Evolutionary conservation across 2,113 vertebrate genomes (phyloP), one percentile per base, ranked within the genome.

Genomic region (Hemibagrus wyckioides): DNA sequence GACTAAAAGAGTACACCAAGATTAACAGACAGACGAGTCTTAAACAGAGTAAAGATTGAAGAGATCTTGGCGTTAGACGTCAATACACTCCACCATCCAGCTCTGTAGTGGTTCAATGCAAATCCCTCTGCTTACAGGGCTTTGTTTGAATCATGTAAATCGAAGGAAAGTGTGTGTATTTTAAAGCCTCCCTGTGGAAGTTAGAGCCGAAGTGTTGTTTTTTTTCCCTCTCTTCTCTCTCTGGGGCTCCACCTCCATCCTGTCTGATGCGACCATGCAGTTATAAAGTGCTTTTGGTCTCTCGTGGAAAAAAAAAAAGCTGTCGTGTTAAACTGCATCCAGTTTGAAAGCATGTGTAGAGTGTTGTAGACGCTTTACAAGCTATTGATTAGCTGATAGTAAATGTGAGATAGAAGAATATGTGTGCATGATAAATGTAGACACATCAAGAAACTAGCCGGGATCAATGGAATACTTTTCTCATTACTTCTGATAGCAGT

Each of bases 221-320:
- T 25, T n/a, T 21, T 63, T 41, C 41, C 14, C 5, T 11, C 41
- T 15, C 41, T 48, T 79, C 36, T 63, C 9, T 85, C 56, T 65
- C 57, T 59, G 52, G 36, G 39, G 81, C 80, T 39, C 4, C 36
- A 41, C 19, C 19, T 86, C 63, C 28, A 52, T 48, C 48, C 50
- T 52, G 52, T 44, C 36, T 86, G 77, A 81, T 69, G 56, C 8
- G 2, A 23, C 61, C 9, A 3, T 59, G 90, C 89, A 94, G 93
- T 92, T 91, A 92, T 91, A 88, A 89, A 91, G 87, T 86, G 88
- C 87, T 82, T 90, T 90, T 86, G 86, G 89, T 90, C 89, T 84
- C 69, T 89, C 79, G 79, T 92, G 90, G n/a, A n/a, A n/a, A n/a
- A n/a, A n/a, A n/a, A n/a, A 93, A 94, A 93, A 83, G 77, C 91